These are phyloP conservation scores for Trichechus manatus DNA, from an alignment of 2,113 vertebrate species.

Conservation along the genomic window DNA sequence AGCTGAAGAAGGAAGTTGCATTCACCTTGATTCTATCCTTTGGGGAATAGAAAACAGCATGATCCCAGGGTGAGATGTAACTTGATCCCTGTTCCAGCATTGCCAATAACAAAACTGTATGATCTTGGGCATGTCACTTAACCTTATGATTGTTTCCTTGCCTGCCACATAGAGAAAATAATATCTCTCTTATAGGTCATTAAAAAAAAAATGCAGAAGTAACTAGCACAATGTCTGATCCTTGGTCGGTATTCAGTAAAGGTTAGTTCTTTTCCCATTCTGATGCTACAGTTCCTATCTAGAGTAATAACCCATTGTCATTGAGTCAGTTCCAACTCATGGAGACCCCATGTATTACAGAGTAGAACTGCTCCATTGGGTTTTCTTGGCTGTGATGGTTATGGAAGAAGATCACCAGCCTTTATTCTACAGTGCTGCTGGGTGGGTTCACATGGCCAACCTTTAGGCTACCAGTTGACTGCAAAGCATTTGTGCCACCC, in stretches of 20 bases:
- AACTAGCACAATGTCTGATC: background rate
- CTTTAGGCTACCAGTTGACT: background rate
- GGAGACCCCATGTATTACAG: background rate
- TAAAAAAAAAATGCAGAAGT: background rate
- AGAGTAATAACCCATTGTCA: background rate
- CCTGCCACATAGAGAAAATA: background rate
- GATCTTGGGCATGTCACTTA: background rate
- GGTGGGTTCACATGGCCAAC: background rate
- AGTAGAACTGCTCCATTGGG: background rate
- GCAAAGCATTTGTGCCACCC: background rate
- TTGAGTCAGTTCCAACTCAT: background rate
- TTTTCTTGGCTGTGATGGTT: background rate
- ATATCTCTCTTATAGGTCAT: background rate
- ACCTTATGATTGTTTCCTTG: background rate
- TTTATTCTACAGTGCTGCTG: background rate
- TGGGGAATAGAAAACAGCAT: background rate
- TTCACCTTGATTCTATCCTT: constrained; percentile 15
- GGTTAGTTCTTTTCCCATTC: background rate
- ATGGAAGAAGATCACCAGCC: background rate
- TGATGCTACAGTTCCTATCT: background rate
- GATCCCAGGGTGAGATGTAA: background rate
- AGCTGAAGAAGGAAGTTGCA: background rate
- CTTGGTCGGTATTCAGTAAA: background rate
- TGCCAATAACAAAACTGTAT: background rate
- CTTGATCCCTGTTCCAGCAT: background rate